These are phyloP conservation scores for Erpornis zantholeuca DNA, from an alignment of 2,113 vertebrate genomes.

Conservation along the genomic window DNA sequence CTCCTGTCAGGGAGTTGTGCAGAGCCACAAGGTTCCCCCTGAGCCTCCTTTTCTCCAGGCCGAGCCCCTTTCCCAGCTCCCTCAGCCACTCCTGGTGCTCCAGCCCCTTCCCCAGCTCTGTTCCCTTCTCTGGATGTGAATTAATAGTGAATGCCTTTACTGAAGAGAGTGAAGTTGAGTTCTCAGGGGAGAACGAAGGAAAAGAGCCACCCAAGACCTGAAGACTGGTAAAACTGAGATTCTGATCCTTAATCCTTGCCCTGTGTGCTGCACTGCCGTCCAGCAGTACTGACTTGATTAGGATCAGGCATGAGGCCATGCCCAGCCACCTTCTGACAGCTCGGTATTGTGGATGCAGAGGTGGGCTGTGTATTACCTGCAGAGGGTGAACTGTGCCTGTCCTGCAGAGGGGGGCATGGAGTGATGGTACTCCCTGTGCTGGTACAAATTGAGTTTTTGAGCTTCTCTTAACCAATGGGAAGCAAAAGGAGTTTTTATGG, in stretches of 20 bases:
- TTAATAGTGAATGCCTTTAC: background rate
- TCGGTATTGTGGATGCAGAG: fast-evolving
- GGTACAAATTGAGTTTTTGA: background rate
- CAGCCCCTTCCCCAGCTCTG: background rate
- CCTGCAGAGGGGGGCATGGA: background rate
- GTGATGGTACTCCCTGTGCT: background rate
- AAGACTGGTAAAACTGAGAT: background rate
- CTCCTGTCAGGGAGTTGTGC: background rate
- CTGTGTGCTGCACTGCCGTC: background rate
- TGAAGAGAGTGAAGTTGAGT: background rate
- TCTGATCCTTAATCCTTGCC: background rate
- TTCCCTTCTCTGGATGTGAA: background rate
- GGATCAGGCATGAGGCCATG: background rate
- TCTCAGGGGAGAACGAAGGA: background rate
- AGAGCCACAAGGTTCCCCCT: background rate
- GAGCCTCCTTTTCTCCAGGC: background rate
- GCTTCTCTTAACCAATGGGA: background rate
- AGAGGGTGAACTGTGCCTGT: background rate
- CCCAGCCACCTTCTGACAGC: background rate
- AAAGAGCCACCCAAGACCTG: background rate
- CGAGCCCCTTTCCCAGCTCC: background rate
- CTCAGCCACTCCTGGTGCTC: background rate
- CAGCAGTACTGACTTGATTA: background rate
- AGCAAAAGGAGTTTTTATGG: background rate
- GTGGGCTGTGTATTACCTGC: background rate